Conservation (phyloP, 2,113 vertebrate genomes). For the Atherinomorus stipes region DNA sequence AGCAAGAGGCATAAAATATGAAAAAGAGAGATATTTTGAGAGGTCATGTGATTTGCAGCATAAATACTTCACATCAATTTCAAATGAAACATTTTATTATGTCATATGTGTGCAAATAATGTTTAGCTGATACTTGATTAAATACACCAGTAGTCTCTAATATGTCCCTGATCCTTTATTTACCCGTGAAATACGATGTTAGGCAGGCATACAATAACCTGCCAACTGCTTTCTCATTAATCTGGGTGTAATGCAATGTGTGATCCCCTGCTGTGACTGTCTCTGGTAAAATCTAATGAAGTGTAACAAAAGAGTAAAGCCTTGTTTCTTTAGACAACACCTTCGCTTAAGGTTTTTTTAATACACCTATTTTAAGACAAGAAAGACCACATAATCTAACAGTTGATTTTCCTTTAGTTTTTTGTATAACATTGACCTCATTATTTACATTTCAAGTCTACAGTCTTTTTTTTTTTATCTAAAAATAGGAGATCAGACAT, state of each 20-base stretch:
- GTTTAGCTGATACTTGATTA: conserved; percentile 58
- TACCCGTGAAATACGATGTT: conserved; percentile 72
- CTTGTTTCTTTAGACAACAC: conserved; percentile 4
- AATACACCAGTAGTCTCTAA: conserved; percentile 46
- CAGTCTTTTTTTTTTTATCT: neutral
- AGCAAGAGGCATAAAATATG: conserved; percentile 81
- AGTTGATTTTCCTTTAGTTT: neutral
- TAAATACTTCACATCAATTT: conserved; percentile 73
- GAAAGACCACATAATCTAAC: neutral
- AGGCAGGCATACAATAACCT: conserved; percentile 61
- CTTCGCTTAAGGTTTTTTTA: neutral
- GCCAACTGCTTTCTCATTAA: conserved; percentile 54
- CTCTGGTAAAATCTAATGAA: conserved; percentile 42
- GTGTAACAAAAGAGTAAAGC: conserved; percentile 10
- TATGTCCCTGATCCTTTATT: conserved; percentile 68
- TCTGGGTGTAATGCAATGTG: conserved; percentile 39
- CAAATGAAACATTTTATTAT: conserved; percentile 73
- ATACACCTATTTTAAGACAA: neutral
- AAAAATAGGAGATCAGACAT: neutral
- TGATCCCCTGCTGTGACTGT: conserved; percentile 38
- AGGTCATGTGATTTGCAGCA: conserved; percentile 71
- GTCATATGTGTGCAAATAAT: conserved; percentile 61
- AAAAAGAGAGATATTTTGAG: conserved; percentile 76
- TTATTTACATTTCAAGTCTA: conserved; percentile 12
- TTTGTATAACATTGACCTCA: conserved; percentile 9